phyloP scores from a whole-genome alignment of 2,888 invertebrate genomes.

The Metalampra italica region DNA sequence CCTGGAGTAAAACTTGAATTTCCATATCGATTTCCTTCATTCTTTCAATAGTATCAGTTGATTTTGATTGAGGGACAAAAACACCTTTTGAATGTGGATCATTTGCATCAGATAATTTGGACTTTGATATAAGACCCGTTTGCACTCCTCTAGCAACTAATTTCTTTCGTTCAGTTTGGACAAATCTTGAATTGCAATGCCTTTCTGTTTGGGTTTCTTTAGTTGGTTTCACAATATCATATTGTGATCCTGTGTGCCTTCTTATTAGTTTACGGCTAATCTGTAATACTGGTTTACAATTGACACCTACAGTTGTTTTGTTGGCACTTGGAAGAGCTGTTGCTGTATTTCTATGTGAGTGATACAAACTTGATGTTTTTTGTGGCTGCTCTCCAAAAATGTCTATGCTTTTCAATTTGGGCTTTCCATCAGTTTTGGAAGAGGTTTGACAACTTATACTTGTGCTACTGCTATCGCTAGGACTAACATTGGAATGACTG shows the following conservation, averaged over 20 bases:
- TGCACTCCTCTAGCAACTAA: constrained; percentile 35
- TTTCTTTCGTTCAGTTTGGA: constrained; percentile 45
- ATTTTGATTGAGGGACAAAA: constrained; percentile 20
- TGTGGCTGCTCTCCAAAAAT: constrained; percentile 54
- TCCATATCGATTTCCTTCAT: constrained; percentile 81
- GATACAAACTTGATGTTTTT: constrained; percentile 44
- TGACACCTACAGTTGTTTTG: constrained; percentile 32
- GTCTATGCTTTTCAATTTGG: constrained; percentile 57
- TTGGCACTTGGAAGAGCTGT: constrained; percentile 19
- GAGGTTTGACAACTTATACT: constrained; percentile 24
- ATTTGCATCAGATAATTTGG: too few species aligned
- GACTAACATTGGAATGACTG: constrained; percentile 49
- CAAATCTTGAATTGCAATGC: constrained; percentile 29
- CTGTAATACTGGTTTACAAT: constrained; percentile 26
- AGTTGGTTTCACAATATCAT: constrained; percentile 32
- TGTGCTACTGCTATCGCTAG: constrained; percentile 38
- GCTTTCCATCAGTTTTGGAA: constrained; percentile 46
- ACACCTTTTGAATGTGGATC: constrained; percentile 14
- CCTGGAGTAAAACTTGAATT: constrained; percentile 75
- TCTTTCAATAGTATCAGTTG: constrained; percentile 65
- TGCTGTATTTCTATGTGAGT: constrained; percentile 56
- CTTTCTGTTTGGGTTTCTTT: constrained; percentile 49
- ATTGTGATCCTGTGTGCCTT: constrained; percentile 39
- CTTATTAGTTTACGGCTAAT: constrained; percentile 28
- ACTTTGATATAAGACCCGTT: constrained; percentile 35